Evolutionary conservation across 2,888 invertebrate species (phyloP).

Genomic region (Lasioglossum figueresi): DNA sequence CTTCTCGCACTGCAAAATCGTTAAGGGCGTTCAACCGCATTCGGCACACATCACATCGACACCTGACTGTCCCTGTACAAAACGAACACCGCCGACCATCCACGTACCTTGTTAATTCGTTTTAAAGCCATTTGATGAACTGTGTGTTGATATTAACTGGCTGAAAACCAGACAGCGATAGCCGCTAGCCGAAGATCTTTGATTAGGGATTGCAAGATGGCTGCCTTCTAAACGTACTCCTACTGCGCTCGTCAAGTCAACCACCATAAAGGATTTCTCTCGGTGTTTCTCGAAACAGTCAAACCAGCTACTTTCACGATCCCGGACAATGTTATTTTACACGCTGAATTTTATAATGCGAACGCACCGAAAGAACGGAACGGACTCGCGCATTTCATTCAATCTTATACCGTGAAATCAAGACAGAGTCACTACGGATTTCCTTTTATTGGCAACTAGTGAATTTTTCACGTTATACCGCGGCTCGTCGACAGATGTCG

Average conservation of each 20-base stretch:
- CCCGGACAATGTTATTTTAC: slow-evolving; percentile 34
- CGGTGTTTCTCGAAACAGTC: neutral
- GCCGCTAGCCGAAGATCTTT: slow-evolving; percentile 93
- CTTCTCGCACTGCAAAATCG: slow-evolving; percentile 86
- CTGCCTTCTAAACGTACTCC: slow-evolving; percentile 92
- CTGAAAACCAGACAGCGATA: slow-evolving; percentile 93
- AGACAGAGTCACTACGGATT: slow-evolving; percentile 75
- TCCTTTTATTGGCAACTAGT: slow-evolving; percentile 80
- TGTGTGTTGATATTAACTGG: slow-evolving; percentile 88
- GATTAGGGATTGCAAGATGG: slow-evolving; percentile 95
- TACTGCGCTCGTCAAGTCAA: slow-evolving; percentile 88
- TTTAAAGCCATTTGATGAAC: slow-evolving; percentile 93
- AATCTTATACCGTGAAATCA: slow-evolving; percentile 56
- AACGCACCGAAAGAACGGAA: neutral
- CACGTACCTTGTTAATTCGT: slow-evolving; percentile 97
- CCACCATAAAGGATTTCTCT: slow-evolving; percentile 57
- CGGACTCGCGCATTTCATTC: slow-evolving; percentile 7
- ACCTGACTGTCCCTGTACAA: slow-evolving; percentile 57
- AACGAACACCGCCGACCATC: slow-evolving; percentile 76
- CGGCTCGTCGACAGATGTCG: slow-evolving; percentile 68
- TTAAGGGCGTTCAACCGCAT: slow-evolving; percentile 85
- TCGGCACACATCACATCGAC: slow-evolving; percentile 72
- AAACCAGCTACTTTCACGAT: neutral
- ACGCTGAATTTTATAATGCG: slow-evolving; percentile 38
- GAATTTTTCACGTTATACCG: slow-evolving; percentile 69